A percentile compares a stretch with the other conserved stretches of the same genome.
These are phyloP conservation scores for Sphenodon punctatus DNA, from an alignment of 2,797 vertebrate genomes.

Conservation along the genomic window DNA sequence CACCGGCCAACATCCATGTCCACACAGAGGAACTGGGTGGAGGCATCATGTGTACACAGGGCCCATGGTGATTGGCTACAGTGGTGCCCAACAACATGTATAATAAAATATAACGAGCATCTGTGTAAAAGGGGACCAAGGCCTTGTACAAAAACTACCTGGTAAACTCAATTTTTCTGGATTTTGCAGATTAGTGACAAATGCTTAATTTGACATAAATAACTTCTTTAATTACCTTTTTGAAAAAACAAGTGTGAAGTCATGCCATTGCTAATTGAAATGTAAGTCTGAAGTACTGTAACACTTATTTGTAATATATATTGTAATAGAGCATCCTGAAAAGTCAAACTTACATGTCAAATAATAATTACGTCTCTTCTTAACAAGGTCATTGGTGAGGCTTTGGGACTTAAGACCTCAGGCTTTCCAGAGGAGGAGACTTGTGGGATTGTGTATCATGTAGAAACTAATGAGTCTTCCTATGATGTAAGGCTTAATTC, in stretches of 20 bases:
- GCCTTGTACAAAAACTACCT: neutral
- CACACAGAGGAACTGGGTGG: no score
- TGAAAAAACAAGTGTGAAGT: slow-evolving; percentile 25
- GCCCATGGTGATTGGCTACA: no score
- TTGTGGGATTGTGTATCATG: neutral
- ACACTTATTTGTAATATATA: slow-evolving; percentile 42
- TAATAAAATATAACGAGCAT: no score
- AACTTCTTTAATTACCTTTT: slow-evolving; percentile 40
- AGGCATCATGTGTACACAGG: no score
- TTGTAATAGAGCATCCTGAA: slow-evolving; percentile 24
- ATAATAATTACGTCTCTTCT: slow-evolving; percentile 44
- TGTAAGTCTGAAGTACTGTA: slow-evolving; percentile 50
- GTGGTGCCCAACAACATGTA: no score
- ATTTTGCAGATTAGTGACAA: slow-evolving; percentile 23
- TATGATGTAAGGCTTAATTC: slow-evolving; percentile 41
- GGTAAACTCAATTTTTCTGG: neutral
- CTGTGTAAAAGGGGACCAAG: no score
- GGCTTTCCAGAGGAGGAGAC: neutral
- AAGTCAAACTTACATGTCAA: slow-evolving; percentile 30
- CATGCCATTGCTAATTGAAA: slow-evolving; percentile 50
- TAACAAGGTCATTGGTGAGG: slow-evolving; percentile 46
- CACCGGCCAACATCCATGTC: no score
- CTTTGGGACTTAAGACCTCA: neutral
- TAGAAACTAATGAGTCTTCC: slow-evolving; percentile 10
- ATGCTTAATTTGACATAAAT: slow-evolving; percentile 33